Evolutionary conservation across 2,888 invertebrate species (phyloP).

Genomic region (Pachliopta kotzebuea): DNA sequence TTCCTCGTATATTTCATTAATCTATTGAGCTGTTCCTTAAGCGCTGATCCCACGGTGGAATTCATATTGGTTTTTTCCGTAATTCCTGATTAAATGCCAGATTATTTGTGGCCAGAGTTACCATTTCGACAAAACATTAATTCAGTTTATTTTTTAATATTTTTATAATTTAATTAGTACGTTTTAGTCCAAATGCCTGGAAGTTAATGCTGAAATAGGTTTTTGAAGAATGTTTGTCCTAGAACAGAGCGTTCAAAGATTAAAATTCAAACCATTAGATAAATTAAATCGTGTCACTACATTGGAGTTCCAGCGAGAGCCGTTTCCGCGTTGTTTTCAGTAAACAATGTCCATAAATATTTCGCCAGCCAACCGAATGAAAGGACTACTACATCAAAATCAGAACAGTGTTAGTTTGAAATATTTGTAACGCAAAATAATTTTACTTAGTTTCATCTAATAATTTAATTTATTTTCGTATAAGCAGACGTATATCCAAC

Average conservation of each 20-base stretch:
- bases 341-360: slow-evolving; percentile 13
- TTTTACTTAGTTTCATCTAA: background rate
- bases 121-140: too few relatives aligned
- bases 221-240: background rate
- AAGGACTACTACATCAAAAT: slow-evolving; percentile 15
- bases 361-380: slow-evolving; percentile 4
- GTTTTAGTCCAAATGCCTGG: background rate
- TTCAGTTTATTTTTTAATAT: too few relatives aligned
- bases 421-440: background rate
- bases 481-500: background rate
- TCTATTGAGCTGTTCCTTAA: too few relatives aligned
- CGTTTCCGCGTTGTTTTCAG: slow-evolving; percentile 15
- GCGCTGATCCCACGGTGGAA: too few relatives aligned
- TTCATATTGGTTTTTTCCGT: too few relatives aligned
- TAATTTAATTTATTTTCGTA: background rate
- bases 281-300: slow-evolving; percentile 25
- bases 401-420: slow-evolving; percentile 4
- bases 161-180: background rate
- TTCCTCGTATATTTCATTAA: too few relatives aligned
- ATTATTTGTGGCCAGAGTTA: too few relatives aligned
- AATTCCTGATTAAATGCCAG: too few relatives aligned
- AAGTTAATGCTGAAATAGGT: background rate
- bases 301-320: slow-evolving; percentile 17
- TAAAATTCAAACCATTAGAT: slow-evolving; percentile 16
- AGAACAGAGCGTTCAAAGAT: background rate